Conservation (phyloP, 2,113 vertebrate genomes). For the Hypocryptadius cinnamomeus region DNA sequence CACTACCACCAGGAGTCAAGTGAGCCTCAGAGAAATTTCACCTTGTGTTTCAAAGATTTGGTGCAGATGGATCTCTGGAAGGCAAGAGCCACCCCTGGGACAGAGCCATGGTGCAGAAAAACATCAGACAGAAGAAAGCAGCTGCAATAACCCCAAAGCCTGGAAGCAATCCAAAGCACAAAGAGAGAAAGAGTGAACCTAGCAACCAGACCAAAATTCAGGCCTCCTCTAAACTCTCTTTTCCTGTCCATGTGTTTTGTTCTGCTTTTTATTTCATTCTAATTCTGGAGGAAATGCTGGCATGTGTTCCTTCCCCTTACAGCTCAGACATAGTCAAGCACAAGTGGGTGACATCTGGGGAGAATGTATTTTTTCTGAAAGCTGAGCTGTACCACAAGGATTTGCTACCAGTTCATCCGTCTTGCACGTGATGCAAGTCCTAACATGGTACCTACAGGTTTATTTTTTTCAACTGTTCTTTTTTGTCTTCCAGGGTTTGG, state of each 20-base stretch:
- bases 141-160: rapidly evolving
- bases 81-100: not conserved
- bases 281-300: not conserved
- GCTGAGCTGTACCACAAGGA: not conserved
- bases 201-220: not conserved
- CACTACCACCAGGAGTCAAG: not conserved
- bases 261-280: not conserved
- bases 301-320: not conserved
- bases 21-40: not conserved
- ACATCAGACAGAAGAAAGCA: not conserved
- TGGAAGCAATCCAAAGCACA: not conserved
- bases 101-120: not conserved
- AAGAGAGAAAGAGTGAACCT: not conserved
- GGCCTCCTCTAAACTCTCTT: not conserved
- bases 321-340: not conserved
- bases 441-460: not conserved
- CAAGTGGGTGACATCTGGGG: not conserved
- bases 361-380: not conserved
- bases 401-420: not conserved
- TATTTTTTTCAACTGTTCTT: constrained; percentile 18
- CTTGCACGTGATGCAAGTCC: not conserved
- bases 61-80: not conserved
- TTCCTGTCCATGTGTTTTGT: not conserved
- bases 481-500: constrained; percentile 86
- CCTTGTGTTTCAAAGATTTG: not conserved